phyloP scores from a whole-genome alignment of 2,113 vertebrate genomes.

The Mobula hypostoma region DNA sequence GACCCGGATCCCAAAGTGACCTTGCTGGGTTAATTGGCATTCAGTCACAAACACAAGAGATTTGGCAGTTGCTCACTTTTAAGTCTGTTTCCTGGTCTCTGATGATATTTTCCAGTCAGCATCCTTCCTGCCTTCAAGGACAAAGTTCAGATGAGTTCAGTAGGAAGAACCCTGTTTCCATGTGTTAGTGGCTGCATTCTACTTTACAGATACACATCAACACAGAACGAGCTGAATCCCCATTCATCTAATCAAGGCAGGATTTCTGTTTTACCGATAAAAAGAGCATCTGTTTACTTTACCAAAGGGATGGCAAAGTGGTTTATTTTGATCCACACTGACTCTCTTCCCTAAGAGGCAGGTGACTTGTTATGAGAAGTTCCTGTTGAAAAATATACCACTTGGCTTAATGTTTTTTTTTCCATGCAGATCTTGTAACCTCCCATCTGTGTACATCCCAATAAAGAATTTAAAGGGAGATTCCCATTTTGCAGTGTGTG shows the following conservation, averaged over 20 bases:
- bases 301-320: background rate
- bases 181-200: background rate
- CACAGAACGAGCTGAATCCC: background rate
- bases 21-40: background rate
- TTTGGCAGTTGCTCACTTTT: conserved; percentile 21
- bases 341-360: background rate
- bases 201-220: background rate
- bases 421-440: background rate
- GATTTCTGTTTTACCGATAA: background rate
- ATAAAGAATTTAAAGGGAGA: background rate
- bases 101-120: conserved; percentile 21
- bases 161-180: conserved; percentile 30
- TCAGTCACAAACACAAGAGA: background rate
- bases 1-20: background rate
- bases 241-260: conserved; percentile 4
- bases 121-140: conserved; percentile 35
- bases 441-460: background rate
- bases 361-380: conserved; percentile 7
- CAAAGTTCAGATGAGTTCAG: conserved; percentile 28
- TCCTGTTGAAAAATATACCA: conserved; percentile 1
- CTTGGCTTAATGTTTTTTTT: background rate
- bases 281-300: background rate
- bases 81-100: conserved; percentile 30
- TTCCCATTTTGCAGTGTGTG: background rate
- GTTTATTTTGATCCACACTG: background rate